These are phyloP conservation scores for Nyctibius bracteatus DNA, from an alignment of 2,113 vertebrate genomes.

Conservation along the genomic window DNA sequence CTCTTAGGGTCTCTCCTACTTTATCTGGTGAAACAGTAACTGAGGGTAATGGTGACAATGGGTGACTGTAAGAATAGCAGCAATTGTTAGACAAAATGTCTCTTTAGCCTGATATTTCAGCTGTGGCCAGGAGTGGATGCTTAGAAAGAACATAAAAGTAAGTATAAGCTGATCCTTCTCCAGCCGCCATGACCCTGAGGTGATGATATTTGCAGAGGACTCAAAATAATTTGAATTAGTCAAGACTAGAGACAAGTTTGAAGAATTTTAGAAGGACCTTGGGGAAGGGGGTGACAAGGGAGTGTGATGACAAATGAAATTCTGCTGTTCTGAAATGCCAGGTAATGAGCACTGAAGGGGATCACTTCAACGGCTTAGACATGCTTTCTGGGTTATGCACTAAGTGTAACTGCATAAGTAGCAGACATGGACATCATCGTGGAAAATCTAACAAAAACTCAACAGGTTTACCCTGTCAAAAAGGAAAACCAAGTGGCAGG, in stretches of 20 bases:
- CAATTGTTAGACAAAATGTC: neutral
- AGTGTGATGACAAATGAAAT: neutral
- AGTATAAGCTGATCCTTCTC: neutral
- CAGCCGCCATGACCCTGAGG: neutral
- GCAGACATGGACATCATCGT: neutral
- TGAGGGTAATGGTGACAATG: fast-evolving
- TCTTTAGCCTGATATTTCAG: neutral
- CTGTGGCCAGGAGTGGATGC: neutral
- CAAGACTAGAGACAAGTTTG: neutral
- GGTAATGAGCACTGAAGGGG: neutral
- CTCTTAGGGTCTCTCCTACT: neutral
- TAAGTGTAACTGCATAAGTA: neutral
- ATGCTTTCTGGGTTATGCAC: neutral
- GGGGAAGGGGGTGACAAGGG: neutral
- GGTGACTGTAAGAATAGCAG: neutral
- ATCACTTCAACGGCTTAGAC: neutral
- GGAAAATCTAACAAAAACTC: neutral
- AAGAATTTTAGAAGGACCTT: neutral
- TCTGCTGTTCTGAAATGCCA: neutral
- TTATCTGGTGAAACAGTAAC: neutral
- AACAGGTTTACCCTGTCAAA: neutral
- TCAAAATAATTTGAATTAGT: neutral
- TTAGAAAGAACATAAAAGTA: neutral
- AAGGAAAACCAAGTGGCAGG: neutral
- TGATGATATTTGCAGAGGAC: neutral